Base-by-base conservation (phyloP, 2,113 vertebrate species). In the Plotosus lineatus region DNA sequence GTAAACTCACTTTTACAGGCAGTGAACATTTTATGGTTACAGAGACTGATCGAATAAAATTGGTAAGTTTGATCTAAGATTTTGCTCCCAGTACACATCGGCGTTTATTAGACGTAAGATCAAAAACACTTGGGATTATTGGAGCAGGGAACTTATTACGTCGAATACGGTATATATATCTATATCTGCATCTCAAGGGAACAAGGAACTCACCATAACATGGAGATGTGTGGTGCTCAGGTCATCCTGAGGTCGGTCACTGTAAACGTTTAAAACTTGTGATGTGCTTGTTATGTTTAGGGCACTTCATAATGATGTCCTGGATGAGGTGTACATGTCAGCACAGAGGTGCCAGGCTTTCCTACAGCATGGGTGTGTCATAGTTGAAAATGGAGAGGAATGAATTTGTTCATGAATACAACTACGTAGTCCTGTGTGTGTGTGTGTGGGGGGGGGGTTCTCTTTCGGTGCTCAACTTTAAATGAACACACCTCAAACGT, bases 121-220 rank as follows among this genome's bases (percentile, higher is more conserved):
- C n/a, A n/a, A n/a, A n/a, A n/a, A n/a, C n/a, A n/a, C n/a, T n/a
- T n/a, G n/a, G n/a, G n/a, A n/a, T n/a, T n/a, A n/a, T n/a, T n/a
- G n/a, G n/a, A n/a, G n/a, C n/a, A n/a, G n/a, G n/a, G n/a, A n/a
- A n/a, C n/a, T n/a, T n/a, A n/a, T n/a, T n/a, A n/a, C n/a, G n/a
- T n/a, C n/a, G n/a, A n/a, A n/a, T n/a, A n/a, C n/a, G n/a, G n/a
- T n/a, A n/a, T n/a, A n/a, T n/a, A n/a, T n/a, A n/a, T n/a, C n/a
- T n/a, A n/a, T n/a, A n/a, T n/a, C n/a, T n/a, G n/a, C n/a, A n/a
- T 3, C 0, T 82, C 78, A 71, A 44, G 84, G 84, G 79, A 23
- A 4, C 60, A 60, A 26, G 23, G 48, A 65, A 38, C 63, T 46
- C 1, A 68, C 66, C 21, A 0, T 68, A 77, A 79, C 69, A 75